Evolutionary conservation across 53 echinoderm and acorn worm genomes (phyloP), one percentile per base, ranked within the genome.

Genomic region (Zoroaster sp.): DNA sequence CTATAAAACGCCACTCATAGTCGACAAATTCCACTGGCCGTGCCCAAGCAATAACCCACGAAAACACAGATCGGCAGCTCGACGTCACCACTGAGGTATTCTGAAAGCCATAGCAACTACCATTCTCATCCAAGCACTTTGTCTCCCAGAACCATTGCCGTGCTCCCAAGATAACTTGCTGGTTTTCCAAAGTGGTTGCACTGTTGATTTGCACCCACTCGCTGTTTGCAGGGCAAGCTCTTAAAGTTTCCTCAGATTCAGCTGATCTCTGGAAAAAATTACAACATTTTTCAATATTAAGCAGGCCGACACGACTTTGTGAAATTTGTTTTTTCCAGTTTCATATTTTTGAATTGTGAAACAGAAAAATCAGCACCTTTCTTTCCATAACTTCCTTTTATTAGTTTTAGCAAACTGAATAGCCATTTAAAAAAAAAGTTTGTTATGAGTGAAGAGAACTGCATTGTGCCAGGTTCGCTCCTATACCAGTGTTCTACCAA

Each of bases 41-140:
- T 0, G 94, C 94, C 94, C 94, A 94, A 21, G 94, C 94, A 18
- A 92, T 86, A 33, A 94, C 89, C 94, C 94, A 94, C 13, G 94
- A 94, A 42, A 79, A 77, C 4, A 89, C 86, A 20, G 92, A 72
- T 34, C 81, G 74, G 28, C 94, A 94, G 44, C 74, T 72, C 13
- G 94, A 94, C 71, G 67, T 53, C 35, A 45, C 49, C n/a, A 42
- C 85, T 17, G 74, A 87, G 8, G 80, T 82, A 1, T 77, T 47
- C 42, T 66, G 51, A 37, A 88, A 94, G 0, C 94, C 94, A 32
- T 63, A 75, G 39, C 94, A 94, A 9, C 11, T 47, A 51, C 42
- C 86, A 5, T 70, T 73, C 35, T 86, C 75, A 17, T 94, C 52
- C 53, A 40, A 31, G 18, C 94, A 94, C 2, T 78, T 87, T 11